These are phyloP conservation scores for Macrophya annulata DNA, from an alignment of 2,888 invertebrate species.

Conservation along the genomic window DNA sequence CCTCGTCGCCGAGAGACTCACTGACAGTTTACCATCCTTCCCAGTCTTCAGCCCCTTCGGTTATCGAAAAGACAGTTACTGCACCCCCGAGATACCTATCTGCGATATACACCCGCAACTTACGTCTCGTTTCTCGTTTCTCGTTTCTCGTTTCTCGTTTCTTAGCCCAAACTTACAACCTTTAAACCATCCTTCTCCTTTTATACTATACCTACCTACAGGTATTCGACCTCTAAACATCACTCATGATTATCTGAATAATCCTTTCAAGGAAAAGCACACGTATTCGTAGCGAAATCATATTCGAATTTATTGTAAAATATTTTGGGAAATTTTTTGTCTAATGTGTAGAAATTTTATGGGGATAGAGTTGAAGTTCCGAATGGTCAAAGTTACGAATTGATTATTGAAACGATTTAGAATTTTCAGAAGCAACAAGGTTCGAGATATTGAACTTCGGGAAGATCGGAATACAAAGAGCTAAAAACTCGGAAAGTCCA, in stretches of 20 bases:
- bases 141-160: slow-evolving; percentile 38
- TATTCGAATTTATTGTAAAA: no score
- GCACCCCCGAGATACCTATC: slow-evolving; percentile 50
- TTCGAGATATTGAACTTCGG: no score
- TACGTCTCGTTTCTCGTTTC: slow-evolving; percentile 40
- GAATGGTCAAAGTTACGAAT: no score
- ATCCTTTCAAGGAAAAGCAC: neutral
- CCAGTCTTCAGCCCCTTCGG: slow-evolving; percentile 19
- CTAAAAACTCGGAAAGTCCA: no score
- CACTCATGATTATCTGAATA: slow-evolving; percentile 12
- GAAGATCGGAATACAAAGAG: no score
- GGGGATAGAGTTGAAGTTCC: no score
- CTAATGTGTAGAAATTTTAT: neutral
- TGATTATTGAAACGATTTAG: no score
- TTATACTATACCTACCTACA: neutral
- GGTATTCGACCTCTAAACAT: neutral
- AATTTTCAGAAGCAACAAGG: no score
- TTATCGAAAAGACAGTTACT: slow-evolving; percentile 58
- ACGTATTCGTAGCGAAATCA: no score
- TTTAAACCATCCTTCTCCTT: neutral
- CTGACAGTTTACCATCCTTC: slow-evolving; percentile 48
- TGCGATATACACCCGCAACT: slow-evolving; percentile 28
- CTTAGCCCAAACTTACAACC: slow-evolving; percentile 30
- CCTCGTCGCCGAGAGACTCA: slow-evolving; percentile 23
- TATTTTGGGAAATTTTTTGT: neutral